Base-by-base conservation (phyloP, 2,113 vertebrate genomes). In the Sisor rabdophorus region DNA sequence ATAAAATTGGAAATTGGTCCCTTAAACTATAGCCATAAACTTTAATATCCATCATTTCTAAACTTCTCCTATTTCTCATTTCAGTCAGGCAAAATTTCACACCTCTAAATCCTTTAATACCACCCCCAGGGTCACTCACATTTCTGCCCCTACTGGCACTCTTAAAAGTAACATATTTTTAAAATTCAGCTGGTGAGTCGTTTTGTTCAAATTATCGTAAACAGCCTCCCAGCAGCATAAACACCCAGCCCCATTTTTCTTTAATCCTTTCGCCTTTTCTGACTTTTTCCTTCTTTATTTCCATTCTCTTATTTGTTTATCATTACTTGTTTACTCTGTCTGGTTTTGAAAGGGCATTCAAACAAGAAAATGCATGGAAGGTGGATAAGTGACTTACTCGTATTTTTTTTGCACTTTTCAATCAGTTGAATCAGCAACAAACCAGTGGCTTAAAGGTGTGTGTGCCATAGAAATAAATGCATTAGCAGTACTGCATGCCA, bases 341-440 rank as follows among this genome's bases (percentile, higher is more conserved):
- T 61, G 48, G 75, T 75, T 71, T 71, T 75, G 50, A 76, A 83
- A 81, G 84, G 80, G 79, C 68, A 73, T 74, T 71, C 53, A 76
- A 76, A 85, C 81, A 83, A 55, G 69, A 81, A 82, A 77, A 65
- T 56, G 83, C 83, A 87, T 77, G 78, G 61, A 80, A 83, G 81
- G 48, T 68, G 80, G 84, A 86, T 88, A 88, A 87, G 81, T 86
- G 81, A 79, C 78, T 79, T 55, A 48, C 64, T 48, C 71, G 80
- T 77, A 44, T 44, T 44, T 9, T 44, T 44, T 44, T 44, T 44
- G 9, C 40, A 68, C 83, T 82, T 44, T 44, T 44, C 40, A 44
- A 82, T 84, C 72, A 80, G 81, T 83, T 84, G 79, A 82, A 82
- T 87, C 54, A 60, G 24, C 82, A 78, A 72, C 81, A 84, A 84